A percentile compares a stretch with the other conserved stretches of the same genome.
Evolutionary conservation across 1,140 invertebrate genomes (phyloP).

Genomic region (Papilio glaucus): DNA sequence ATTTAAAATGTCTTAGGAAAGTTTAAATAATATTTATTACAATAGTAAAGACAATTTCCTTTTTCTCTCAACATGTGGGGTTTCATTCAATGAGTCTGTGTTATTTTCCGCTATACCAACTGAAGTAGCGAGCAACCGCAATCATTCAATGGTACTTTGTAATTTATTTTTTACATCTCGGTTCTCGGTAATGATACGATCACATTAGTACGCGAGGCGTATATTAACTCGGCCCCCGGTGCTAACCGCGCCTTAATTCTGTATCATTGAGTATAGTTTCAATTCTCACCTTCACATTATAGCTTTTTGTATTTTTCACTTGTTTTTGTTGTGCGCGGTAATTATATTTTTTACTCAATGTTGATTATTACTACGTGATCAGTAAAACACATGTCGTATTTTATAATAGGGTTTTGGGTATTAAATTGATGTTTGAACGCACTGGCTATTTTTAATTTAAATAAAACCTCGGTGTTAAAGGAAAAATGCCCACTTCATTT

Average conservation of each 20-base stretch:
- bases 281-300: not conserved
- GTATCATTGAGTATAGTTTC: not conserved
- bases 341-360: not conserved
- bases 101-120: conserved; percentile 20
- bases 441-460: no score
- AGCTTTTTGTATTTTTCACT: not conserved
- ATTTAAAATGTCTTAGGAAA: no score
- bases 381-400: no score
- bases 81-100: not conserved
- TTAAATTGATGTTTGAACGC: no score
- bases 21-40: no score
- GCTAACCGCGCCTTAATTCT: not conserved
- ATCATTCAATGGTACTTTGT: conserved; percentile 16
- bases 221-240: not conserved
- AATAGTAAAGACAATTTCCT: no score
- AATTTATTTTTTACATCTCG: conserved; percentile 21
- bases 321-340: not conserved
- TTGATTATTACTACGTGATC: no score
- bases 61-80: not conserved
- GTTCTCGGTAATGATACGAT: conserved; percentile 14
- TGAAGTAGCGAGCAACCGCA: conserved; percentile 18
- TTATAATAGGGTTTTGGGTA: no score
- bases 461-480: no score
- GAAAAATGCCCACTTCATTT: no score
- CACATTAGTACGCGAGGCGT: no score